Percentiles rank a stretch among this genome's conserved stretches.
These are phyloP conservation scores for Meriones psammophilus DNA, from an alignment of 2,797 vertebrate species.

Conservation along the genomic window DNA sequence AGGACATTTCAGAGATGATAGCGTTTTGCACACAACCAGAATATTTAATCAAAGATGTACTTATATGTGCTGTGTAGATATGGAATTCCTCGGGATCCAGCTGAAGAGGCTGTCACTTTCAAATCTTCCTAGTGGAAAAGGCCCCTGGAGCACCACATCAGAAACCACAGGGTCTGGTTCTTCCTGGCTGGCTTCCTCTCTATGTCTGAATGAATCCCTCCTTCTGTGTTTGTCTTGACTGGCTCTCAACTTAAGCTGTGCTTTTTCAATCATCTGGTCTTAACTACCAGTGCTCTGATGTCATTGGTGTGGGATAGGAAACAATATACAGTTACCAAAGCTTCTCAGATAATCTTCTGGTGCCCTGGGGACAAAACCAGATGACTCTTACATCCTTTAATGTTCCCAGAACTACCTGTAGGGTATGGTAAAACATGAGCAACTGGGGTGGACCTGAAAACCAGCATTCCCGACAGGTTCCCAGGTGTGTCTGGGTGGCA, in stretches of 20 bases:
- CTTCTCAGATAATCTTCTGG: neutral
- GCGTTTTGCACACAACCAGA: neutral
- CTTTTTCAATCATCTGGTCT: neutral
- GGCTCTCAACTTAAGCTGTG: neutral
- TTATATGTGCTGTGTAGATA: neutral
- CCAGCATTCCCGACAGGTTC: neutral
- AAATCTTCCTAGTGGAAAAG: conserved; percentile 23
- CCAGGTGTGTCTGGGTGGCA: neutral
- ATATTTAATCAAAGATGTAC: conserved; percentile 16
- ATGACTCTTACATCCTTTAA: neutral
- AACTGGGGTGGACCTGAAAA: neutral
- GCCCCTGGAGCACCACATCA: neutral
- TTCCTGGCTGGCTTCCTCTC: neutral
- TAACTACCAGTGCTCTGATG: neutral
- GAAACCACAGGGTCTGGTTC: neutral
- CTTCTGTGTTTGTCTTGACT: neutral
- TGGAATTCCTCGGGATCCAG: conserved; percentile 6
- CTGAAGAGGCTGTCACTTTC: conserved; percentile 15
- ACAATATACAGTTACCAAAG: neutral
- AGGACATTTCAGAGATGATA: neutral
- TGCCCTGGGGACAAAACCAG: neutral
- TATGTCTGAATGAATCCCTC: neutral
- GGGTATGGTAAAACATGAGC: neutral
- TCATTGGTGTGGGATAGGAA: neutral
- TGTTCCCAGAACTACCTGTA: neutral